phyloP scores from a whole-genome alignment of 1,140 invertebrate genomes.

The Subanguina moxae region DNA sequence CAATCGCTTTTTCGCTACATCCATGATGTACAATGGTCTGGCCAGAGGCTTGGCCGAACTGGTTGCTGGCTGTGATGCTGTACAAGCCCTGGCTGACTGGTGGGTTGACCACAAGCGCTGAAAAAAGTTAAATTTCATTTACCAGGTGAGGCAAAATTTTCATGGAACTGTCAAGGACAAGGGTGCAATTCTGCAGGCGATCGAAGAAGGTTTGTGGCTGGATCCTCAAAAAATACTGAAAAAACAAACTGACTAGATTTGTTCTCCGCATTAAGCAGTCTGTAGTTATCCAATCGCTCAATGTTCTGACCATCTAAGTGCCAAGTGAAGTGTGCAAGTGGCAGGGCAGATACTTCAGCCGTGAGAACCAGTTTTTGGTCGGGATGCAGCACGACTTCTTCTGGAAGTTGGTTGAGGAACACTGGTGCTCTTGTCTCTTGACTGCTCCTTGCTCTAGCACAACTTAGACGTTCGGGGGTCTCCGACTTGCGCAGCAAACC shows the following conservation, averaged over 20 bases:
- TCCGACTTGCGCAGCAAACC: constrained; percentile 13
- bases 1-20: not conserved
- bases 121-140: too few relatives aligned
- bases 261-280: constrained; percentile 39
- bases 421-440: constrained; percentile 30
- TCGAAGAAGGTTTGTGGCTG: too few relatives aligned
- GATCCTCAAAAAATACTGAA: too few relatives aligned
- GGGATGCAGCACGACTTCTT: constrained; percentile 37
- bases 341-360: constrained; percentile 39
- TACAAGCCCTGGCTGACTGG: constrained; percentile 46
- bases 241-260: constrained; percentile 24
- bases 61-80: constrained; percentile 38
- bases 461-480: constrained; percentile 14
- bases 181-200: too few relatives aligned
- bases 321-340: constrained; percentile 49
- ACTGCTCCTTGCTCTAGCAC: not conserved
- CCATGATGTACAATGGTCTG: constrained; percentile 2
- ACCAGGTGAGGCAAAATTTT: too few relatives aligned
- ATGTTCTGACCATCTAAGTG: constrained; percentile 48
- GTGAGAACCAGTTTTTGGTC: constrained; percentile 45
- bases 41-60: constrained; percentile 26
- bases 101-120: constrained; percentile 39
- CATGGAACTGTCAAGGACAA: too few relatives aligned
- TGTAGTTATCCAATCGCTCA: constrained; percentile 29
- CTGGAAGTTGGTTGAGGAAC: constrained; percentile 46